Evolutionary conservation across 2,888 invertebrate genomes (phyloP).

Genomic region (Nipponacmea schrenckii): DNA sequence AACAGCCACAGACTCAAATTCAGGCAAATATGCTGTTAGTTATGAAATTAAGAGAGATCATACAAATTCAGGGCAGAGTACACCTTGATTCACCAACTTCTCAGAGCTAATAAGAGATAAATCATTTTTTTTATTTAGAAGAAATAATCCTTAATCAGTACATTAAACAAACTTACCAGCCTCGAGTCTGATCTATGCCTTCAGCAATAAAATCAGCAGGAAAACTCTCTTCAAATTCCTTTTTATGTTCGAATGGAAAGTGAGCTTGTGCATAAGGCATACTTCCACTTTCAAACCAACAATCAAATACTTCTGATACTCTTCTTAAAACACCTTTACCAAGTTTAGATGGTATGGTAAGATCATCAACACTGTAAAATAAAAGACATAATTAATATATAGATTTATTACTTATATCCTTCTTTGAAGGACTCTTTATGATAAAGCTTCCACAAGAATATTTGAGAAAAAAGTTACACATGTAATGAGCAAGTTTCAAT

Average conservation of each 20-base stretch:
- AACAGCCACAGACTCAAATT: no score
- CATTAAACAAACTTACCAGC: slow-evolving; percentile 75
- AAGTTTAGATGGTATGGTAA: slow-evolving; percentile 89
- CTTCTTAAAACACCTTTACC: slow-evolving; percentile 87
- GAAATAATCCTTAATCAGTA: neutral
- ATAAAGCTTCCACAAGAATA: no score
- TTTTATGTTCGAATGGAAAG: slow-evolving; percentile 93
- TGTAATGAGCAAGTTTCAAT: no score
- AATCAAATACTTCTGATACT: slow-evolving; percentile 96
- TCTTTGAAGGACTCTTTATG: no score
- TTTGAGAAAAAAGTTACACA: no score
- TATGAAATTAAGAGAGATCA: no score
- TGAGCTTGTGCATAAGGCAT: slow-evolving; percentile 88
- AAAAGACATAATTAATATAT: neutral
- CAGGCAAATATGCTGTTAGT: no score
- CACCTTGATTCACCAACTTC: no score
- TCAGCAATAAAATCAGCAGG: slow-evolving; percentile 99
- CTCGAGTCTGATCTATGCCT: slow-evolving; percentile 97
- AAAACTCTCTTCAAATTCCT: slow-evolving; percentile 75
- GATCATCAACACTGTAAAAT: slow-evolving; percentile 79
- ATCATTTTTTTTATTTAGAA: no score
- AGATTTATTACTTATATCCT: no score
- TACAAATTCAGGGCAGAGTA: no score
- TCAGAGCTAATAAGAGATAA: no score
- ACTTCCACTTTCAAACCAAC: slow-evolving; percentile 99